Evolutionary conservation across 2,797 vertebrate genomes (phyloP).

Genomic region (Acridotheres tristis): DNA sequence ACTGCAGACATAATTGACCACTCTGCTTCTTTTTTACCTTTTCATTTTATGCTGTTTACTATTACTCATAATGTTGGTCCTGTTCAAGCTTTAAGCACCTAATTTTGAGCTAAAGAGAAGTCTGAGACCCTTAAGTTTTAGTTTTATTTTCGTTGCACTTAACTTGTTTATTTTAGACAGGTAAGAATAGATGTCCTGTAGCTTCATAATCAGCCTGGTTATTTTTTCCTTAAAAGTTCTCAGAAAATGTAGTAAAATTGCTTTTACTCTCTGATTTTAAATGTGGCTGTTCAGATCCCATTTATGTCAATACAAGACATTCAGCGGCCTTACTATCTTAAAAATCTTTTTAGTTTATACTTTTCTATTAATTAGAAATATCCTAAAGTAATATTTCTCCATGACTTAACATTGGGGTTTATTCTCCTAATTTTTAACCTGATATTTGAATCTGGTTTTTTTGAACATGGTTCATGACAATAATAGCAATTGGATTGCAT

Average conservation of each 20-base stretch:
- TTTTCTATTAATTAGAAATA: background rate
- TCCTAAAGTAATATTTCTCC: background rate
- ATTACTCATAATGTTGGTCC: background rate
- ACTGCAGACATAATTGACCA: background rate
- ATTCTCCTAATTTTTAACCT: background rate
- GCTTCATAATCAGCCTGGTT: conserved; percentile 3
- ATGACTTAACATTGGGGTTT: background rate
- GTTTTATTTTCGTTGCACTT: background rate
- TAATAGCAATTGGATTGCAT: background rate
- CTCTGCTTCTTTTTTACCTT: background rate
- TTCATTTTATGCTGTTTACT: background rate
- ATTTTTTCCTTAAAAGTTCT: background rate
- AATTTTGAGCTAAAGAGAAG: background rate
- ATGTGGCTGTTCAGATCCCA: background rate
- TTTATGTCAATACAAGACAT: background rate
- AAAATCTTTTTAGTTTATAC: background rate
- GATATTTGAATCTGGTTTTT: background rate
- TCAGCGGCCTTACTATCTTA: background rate
- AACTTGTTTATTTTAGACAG: background rate
- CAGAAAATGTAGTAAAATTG: background rate
- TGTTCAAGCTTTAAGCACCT: background rate
- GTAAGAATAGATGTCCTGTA: background rate
- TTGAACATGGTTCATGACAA: background rate
- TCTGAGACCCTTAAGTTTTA: background rate
- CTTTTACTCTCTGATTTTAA: background rate